Base-by-base conservation (phyloP, 2,888 invertebrate genomes). In the Aplocera efformata region DNA sequence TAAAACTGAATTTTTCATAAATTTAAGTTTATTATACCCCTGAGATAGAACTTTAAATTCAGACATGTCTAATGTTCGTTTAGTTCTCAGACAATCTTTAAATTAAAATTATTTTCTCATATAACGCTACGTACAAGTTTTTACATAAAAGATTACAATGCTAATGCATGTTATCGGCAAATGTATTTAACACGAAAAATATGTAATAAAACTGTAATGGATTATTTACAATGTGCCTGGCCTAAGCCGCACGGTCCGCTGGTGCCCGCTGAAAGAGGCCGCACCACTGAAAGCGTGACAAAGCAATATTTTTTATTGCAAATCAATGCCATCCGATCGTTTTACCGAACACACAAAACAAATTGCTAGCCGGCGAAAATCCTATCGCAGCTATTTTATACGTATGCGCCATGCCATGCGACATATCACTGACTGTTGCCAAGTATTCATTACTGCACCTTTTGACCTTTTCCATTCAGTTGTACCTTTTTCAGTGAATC, bases 241-340 rank as follows among this genome's bases (percentile, higher is more conserved):
- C 35, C 53, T 67, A 58, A 63, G 60, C 60, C 24, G 42, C 49
- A 42, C 42, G 46, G 51, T 49, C 50, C 45, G 53, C 48, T 59
- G 58, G 55, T 54, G 56, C 48, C 54, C 47, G 60, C 65, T 66
- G 64, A 72, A 72, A 72, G 67, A 72, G 64, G 55, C 59, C 56
- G 58, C 56, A 60, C 61, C 63, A 65, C 66, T 67, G 67, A 74
- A 73, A 76, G 64, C 73, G 72, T 80, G 77, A 80, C 76, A 68
- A 63, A 65, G 71, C 73, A 67, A 71, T 74, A 72, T 75, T 79
- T 78, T 79, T 79, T 78, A 75, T 78, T 73, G 65, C 72, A 72
- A 78, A 79, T 75, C 77, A 76, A 79, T 78, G 72, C 60, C 66
- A 69, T 71, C 65, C 66, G 64, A 73, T 66, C 69, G 67, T 57